Evolutionary conservation across 2,797 vertebrate genomes (phyloP).

Genomic region (Galago senegalensis): DNA sequence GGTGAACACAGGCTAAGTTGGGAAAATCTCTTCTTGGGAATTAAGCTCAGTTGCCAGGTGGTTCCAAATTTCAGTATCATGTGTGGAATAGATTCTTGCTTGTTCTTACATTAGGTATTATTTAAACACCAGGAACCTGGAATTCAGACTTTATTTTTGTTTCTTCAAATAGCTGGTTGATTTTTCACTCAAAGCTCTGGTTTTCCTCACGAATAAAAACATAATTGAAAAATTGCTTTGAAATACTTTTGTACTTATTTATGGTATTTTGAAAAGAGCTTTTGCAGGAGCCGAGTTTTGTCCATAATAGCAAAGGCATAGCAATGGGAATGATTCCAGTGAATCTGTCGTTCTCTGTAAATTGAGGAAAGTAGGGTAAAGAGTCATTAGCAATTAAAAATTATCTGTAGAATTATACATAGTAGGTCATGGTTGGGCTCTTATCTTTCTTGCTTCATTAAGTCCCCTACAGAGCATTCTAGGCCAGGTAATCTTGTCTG

Average conservation of each 20-base stretch:
- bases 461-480: background rate
- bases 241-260: background rate
- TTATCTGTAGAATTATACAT: background rate
- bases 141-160: conserved; percentile 53
- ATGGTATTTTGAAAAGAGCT: background rate
- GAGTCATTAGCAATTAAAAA: background rate
- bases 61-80: background rate
- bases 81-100: background rate
- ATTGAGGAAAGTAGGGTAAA: background rate
- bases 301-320: background rate
- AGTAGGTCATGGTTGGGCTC: background rate
- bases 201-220: background rate
- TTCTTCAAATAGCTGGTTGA: background rate
- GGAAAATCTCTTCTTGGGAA: background rate
- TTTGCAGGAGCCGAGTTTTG: background rate
- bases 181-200: background rate
- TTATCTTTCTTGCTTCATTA: background rate
- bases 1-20: background rate
- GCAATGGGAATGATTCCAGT: background rate
- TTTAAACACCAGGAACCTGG: background rate
- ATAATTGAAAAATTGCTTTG: background rate
- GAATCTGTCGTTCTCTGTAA: background rate
- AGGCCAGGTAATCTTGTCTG: background rate
- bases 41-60: background rate
- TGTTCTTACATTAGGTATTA: background rate